Evolutionary conservation across 1,140 invertebrate genomes (phyloP).

Genomic region (Leptonema lineaticorne): DNA sequence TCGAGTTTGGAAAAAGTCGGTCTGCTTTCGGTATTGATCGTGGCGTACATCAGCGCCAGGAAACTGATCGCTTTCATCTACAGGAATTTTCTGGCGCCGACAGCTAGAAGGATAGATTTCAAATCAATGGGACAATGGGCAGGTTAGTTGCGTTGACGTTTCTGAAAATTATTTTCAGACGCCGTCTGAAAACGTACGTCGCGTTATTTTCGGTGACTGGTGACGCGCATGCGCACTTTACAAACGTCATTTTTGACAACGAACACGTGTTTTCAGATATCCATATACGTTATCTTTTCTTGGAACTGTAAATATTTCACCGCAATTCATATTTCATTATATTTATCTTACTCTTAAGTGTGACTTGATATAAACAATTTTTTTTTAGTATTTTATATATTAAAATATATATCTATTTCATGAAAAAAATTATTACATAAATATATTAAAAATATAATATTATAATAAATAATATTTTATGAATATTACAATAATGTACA

Average conservation of each 20-base stretch:
- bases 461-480: too few relatives aligned
- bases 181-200: background rate
- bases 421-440: too few relatives aligned
- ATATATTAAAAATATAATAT: too few relatives aligned
- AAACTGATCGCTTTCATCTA: constrained; percentile 30
- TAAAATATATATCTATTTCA: too few relatives aligned
- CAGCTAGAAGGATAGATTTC: constrained; percentile 35
- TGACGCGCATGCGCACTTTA: background rate
- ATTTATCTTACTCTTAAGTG: too few relatives aligned
- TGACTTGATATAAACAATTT: too few relatives aligned
- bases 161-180: background rate
- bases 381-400: too few relatives aligned
- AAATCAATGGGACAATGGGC: constrained; percentile 37
- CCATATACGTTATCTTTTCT: too few relatives aligned
- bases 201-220: background rate
- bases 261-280: too few relatives aligned
- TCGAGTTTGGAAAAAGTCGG: constrained; percentile 35
- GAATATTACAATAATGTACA: too few relatives aligned
- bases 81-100: constrained; percentile 33
- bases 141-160: constrained; percentile 31
- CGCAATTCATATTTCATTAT: too few relatives aligned
- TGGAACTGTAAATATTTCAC: too few relatives aligned
- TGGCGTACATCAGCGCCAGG: constrained; percentile 30
- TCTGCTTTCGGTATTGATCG: constrained; percentile 28
- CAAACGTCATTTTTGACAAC: background rate